phyloP scores from a whole-genome alignment of 2,113 vertebrate genomes.

The Emydura subglobosa region DNA sequence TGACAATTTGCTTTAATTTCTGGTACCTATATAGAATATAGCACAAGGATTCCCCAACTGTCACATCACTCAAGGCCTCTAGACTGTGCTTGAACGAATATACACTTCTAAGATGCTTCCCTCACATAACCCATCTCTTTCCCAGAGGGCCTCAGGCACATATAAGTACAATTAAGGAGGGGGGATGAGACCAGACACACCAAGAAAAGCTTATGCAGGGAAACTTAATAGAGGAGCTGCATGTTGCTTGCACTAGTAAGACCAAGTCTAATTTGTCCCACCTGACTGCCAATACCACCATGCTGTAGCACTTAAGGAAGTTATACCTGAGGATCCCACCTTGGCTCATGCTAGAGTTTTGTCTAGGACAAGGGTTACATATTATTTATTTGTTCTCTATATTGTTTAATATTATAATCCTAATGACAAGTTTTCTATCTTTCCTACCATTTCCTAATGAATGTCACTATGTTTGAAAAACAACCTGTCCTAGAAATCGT shows the following conservation, averaged over 20 bases:
- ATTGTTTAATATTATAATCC: background rate
- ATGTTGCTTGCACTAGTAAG: rapidly evolving
- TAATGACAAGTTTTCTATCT: background rate
- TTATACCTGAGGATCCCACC: rapidly evolving
- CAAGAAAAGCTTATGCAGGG: background rate
- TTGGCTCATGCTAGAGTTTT: background rate
- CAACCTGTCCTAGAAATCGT: rapidly evolving
- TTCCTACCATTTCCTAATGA: background rate
- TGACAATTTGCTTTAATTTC: background rate
- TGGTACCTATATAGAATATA: background rate
- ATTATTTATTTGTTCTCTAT: too few relatives aligned
- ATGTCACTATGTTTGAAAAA: background rate
- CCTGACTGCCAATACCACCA: background rate
- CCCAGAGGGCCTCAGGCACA: background rate
- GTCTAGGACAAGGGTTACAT: background rate
- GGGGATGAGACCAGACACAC: background rate
- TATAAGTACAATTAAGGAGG: rapidly evolving
- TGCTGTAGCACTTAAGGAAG: background rate
- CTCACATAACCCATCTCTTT: background rate
- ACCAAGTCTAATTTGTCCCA: background rate
- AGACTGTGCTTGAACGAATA: background rate
- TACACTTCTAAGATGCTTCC: background rate
- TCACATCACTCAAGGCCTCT: background rate
- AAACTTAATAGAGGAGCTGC: background rate
- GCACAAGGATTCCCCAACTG: background rate